Base-by-base conservation (phyloP, 2,888 invertebrate genomes). In the Drosophila nr. perissopoda region DNA sequence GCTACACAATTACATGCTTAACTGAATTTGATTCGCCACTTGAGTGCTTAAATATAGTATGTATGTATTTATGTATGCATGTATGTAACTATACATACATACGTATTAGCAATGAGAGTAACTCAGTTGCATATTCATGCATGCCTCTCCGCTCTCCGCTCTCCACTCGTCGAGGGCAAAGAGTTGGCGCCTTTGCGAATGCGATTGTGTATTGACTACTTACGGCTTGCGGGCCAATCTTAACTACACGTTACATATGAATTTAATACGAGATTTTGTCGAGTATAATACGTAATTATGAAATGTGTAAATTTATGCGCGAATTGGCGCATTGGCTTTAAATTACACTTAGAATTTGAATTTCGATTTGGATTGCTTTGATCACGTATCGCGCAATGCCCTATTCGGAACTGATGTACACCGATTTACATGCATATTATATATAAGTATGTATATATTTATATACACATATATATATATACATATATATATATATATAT, bases 11-110 rank as follows among this genome's bases (percentile, higher is more conserved):
- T 83, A 78, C 74, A 80, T 76, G 70, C 69, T 79, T 68, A 88
- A 88, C 83, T 83, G 83, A 88, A 83, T 88, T 85, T 73, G 73
- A 82, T 85, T 82, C 88, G 86, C 81, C 71, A 70, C 65, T 78
- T 57, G 68, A 60, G 52, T 74, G 71, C 72, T 40, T 49, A 63
- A 31, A 25, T 49, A 54, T 46, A 34, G 29, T n/a, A n/a, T 51
- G 51, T 29, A 56, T 56, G 56, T 29, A 16, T 56, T 13, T 16
- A 13, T 56, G n/a, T 27, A 16, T 25, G 27, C 8, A 27, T 48
- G 48, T 49, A 18, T 25, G 5, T 49, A 36, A 36, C 34, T 4
- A 38, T 49, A 49, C 27, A 27, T 49, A 49, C 46, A 13, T n/a
- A 40, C 46, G 8, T 11, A 16, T 36, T 42, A 21, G 52, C 61